These are phyloP conservation scores for Pantherophis alleghaniensis DNA, from an alignment of 2,797 vertebrate genomes.

Conservation along the genomic window DNA sequence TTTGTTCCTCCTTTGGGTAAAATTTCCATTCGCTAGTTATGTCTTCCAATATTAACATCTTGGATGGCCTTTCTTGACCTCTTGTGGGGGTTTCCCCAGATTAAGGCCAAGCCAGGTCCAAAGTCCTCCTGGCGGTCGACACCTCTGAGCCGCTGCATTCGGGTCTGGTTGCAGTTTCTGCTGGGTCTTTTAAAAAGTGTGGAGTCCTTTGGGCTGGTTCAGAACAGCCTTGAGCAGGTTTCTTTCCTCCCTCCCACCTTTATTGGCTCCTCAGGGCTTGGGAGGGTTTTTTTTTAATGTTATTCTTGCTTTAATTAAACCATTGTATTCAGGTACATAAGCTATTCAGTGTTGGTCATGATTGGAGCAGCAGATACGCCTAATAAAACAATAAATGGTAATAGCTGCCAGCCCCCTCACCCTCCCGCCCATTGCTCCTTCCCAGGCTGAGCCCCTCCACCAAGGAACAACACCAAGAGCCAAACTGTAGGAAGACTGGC, in stretches of 20 bases:
- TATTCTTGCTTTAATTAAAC: neutral
- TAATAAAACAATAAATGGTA: neutral
- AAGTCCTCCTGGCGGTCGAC: neutral
- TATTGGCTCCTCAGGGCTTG: neutral
- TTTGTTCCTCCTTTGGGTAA: neutral
- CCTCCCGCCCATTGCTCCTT: neutral
- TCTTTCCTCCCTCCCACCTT: neutral
- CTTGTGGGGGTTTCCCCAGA: neutral
- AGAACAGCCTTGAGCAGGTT: neutral
- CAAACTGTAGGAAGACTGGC: neutral
- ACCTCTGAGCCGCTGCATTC: neutral
- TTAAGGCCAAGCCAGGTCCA: neutral
- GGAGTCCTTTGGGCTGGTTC: neutral
- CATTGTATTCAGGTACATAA: neutral
- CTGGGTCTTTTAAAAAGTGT: rapidly evolving
- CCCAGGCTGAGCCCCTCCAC: neutral
- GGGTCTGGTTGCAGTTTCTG: neutral
- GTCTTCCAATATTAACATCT: neutral
- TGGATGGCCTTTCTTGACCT: neutral
- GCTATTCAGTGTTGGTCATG: neutral
- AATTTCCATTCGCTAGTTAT: neutral
- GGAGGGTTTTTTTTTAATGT: neutral
- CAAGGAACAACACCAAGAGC: neutral
- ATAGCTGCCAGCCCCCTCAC: neutral
- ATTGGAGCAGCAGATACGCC: neutral